These are phyloP conservation scores for Drosophila busckii DNA, from an alignment of 1,140 invertebrate genomes.

Conservation along the genomic window DNA sequence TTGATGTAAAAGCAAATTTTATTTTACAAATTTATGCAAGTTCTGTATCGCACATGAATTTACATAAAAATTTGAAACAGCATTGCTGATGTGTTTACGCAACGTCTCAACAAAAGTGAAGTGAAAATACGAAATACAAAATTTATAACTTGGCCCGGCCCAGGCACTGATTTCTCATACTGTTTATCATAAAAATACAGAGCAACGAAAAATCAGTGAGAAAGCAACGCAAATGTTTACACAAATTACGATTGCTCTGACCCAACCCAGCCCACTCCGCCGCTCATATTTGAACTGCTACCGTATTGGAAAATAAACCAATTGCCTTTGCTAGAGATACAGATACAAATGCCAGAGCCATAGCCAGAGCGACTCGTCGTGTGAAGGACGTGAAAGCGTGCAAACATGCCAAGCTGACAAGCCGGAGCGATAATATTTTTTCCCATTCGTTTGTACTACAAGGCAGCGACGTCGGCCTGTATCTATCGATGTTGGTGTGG, in stretches of 20 bases:
- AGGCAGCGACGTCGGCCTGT: constrained; percentile 9
- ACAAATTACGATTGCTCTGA: constrained; percentile 60
- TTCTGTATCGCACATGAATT: constrained; percentile 42
- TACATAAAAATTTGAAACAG: neutral
- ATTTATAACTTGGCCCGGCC: constrained; percentile 56
- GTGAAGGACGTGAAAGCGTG: constrained; percentile 40
- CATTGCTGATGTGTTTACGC: constrained; percentile 49
- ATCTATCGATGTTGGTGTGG: neutral
- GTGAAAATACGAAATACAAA: constrained; percentile 55
- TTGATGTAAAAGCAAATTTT: constrained; percentile 36
- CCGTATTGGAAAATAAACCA: constrained; percentile 75
- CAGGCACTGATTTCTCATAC: constrained; percentile 44
- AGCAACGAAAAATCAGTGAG: constrained; percentile 58
- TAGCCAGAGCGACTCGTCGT: constrained; percentile 12
- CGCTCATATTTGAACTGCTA: constrained; percentile 61
- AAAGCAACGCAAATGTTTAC: constrained; percentile 72
- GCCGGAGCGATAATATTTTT: constrained; percentile 66
- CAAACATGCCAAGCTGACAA: constrained; percentile 58
- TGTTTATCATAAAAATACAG: constrained; percentile 66
- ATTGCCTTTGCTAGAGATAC: constrained; percentile 67
- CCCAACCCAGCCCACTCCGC: neutral
- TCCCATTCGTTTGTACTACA: constrained; percentile 18
- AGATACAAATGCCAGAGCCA: constrained; percentile 37
- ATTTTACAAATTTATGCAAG: constrained; percentile 50
- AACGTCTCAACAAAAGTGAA: constrained; percentile 42